Evolutionary conservation across 1,140 invertebrate genomes (phyloP), one percentile per base, ranked within the genome.

Genomic region (Drosophila bifasciata): DNA sequence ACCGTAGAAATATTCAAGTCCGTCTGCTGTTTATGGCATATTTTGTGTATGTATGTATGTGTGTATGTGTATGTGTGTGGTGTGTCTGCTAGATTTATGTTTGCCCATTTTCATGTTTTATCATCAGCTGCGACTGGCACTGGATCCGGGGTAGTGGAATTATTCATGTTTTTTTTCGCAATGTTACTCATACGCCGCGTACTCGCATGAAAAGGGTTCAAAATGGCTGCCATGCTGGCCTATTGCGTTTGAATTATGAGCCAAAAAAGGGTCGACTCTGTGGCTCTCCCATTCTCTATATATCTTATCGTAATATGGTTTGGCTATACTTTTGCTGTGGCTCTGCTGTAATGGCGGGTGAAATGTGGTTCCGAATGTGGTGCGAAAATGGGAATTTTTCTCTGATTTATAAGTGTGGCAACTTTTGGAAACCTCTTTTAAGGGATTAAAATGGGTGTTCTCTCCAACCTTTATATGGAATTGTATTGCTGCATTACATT

Each of bases 91-190:
- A 71, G 81, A 86, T 86, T 86, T 86, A 86, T 86, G 81, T 88
- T 70, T 75, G 64, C 63, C 83, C 81, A 86, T 88, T 86, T 86
- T 86, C 81, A 45, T 86, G 81, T 88, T 86, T 86, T 86, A 86
- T 86, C 81, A 88, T 86, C 81, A 86, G 77, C 74, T 86, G 83
- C 69, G 45, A 45, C 63, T 43, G 66, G 25, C 9, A 16, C 25
- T 50, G 23, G 28, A 32, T 75, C 50, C n/a, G n/a, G n/a, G 58
- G 83, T 11, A n/a, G 36, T 69, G 63, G 71, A 88, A 86, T 86
- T 86, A 86, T 86, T 86, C 83, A 86, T 86, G 81, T 76, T 66
- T 62, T 76, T 66, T 62, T 63, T 71, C 48, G 69, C 48, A 57
- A 64, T 69, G 83, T 86, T 88, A 81, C 81, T 86, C 77, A 86